phyloP scores from a whole-genome alignment of 2,888 invertebrate species.

The Callyntrura sp. region DNA sequence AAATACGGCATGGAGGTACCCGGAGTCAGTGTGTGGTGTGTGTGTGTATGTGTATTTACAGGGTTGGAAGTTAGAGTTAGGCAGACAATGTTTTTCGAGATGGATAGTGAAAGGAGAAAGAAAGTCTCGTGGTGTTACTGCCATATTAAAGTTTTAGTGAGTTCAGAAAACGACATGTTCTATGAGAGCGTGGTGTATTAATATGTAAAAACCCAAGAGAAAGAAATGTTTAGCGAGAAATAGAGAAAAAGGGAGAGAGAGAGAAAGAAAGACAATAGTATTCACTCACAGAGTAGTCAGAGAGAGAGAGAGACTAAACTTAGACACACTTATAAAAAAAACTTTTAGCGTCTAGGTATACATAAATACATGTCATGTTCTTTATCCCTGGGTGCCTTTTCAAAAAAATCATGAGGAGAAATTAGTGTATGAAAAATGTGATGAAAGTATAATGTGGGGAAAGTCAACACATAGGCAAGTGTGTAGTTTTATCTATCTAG shows the following conservation, averaged over 20 bases:
- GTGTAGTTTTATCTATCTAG: too few species aligned
- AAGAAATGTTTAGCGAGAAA: conserved; percentile 17
- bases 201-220: conserved; percentile 49
- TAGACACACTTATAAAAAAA: conserved; percentile 15
- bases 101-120: conserved; percentile 1
- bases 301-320: background rate
- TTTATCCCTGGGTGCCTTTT: conserved; percentile 29
- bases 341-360: background rate
- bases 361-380: too few species aligned
- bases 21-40: too few species aligned
- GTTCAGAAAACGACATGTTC: conserved; percentile 36
- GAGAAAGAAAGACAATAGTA: too few species aligned
- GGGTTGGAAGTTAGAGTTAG: background rate
- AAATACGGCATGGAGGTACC: too few species aligned
- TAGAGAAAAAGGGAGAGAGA: too few species aligned
- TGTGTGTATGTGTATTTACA: too few species aligned
- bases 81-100: background rate
- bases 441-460: conserved; percentile 31
- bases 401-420: conserved; percentile 54
- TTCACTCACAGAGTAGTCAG: background rate
- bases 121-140: conserved; percentile 45
- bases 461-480: too few species aligned
- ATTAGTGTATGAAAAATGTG: conserved; percentile 39
- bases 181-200: conserved; percentile 29
- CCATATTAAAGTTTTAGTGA: conserved; percentile 59